Evolutionary conservation across 2,797 vertebrate species (phyloP).

Genomic region (Acrossocheilus wenchowensis): DNA sequence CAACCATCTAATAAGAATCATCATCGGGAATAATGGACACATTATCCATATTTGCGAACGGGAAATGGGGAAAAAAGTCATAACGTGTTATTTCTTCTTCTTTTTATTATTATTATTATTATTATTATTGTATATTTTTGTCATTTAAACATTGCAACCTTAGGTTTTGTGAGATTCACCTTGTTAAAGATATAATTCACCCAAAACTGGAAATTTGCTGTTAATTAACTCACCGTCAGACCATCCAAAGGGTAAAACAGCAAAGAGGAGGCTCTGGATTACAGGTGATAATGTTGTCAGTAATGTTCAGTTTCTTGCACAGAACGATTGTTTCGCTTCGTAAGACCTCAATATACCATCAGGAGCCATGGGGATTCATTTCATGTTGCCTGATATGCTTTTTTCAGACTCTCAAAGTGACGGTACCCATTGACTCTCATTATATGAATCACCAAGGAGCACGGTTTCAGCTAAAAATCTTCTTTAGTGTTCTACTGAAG

Average conservation of each 20-base stretch:
- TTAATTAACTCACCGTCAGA: background rate
- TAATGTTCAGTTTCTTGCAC: background rate
- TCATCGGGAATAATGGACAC: too few species aligned
- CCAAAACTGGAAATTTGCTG: background rate
- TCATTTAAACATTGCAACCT: background rate
- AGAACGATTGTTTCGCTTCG: background rate
- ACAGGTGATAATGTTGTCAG: too few species aligned
- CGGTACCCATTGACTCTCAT: background rate
- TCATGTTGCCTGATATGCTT: background rate
- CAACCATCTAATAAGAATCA: too few species aligned
- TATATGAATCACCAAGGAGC: background rate
- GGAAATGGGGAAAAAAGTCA: too few species aligned
- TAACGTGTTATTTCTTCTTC: too few species aligned
- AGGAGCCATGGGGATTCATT: background rate
- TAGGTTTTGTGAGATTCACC: background rate
- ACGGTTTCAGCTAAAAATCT: background rate
- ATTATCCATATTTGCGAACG: background rate
- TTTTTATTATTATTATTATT: too few species aligned
- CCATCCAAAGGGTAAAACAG: background rate
- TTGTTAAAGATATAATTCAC: background rate
- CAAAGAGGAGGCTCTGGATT: too few species aligned
- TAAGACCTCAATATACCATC: background rate
- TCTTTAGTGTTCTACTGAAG: background rate
- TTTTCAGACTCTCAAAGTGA: background rate
- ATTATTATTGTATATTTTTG: background rate